phyloP scores from a whole-genome alignment of 2,888 invertebrate species.

The Sesamia inferens region DNA sequence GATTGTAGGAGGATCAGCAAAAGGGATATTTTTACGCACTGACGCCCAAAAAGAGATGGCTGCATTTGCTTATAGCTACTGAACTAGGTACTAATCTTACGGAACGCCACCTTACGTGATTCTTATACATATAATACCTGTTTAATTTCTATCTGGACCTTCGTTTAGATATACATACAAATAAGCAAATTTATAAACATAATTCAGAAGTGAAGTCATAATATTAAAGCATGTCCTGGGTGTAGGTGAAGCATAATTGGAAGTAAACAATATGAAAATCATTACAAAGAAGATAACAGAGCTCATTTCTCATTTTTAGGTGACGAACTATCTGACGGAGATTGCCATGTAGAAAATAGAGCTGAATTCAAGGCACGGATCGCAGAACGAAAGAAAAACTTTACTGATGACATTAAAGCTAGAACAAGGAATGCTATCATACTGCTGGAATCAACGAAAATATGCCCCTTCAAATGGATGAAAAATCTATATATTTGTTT shows the following conservation, averaged over 20 bases:
- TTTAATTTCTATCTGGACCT: too few species aligned
- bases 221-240: constrained; percentile 48
- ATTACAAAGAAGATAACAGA: constrained; percentile 56
- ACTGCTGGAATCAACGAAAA: constrained; percentile 78
- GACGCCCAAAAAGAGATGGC: not conserved
- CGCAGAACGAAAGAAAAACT: constrained; percentile 63
- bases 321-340: constrained; percentile 69
- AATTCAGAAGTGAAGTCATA: too few species aligned
- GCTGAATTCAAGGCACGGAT: constrained; percentile 49
- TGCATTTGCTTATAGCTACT: not conserved
- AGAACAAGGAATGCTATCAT: constrained; percentile 75
- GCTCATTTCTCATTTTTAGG: constrained; percentile 86
- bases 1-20: not conserved
- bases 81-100: not conserved
- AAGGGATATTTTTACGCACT: not conserved
- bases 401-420: constrained; percentile 72
- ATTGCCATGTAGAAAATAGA: constrained; percentile 47
- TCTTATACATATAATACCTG: too few species aligned
- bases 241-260: constrained; percentile 14
- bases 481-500: constrained; percentile 83
- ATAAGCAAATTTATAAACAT: too few species aligned
- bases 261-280: constrained; percentile 45
- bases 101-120: not conserved
- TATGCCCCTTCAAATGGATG: constrained; percentile 85
- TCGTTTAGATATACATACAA: not conserved